phyloP scores from a whole-genome alignment of 2,888 invertebrate genomes.

The Rotaria macrura region DNA sequence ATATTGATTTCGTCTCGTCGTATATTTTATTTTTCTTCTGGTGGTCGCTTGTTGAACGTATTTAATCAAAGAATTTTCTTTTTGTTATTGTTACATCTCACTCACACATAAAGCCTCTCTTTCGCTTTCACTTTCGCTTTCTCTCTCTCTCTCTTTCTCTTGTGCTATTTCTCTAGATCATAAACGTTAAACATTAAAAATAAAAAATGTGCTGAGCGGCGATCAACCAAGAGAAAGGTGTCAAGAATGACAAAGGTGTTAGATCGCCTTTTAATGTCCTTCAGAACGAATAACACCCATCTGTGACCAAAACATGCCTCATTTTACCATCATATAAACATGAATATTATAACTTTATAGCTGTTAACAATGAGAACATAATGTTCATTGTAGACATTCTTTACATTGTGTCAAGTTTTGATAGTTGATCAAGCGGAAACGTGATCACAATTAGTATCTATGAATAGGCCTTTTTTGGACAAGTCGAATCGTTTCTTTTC shows the following conservation, averaged over 20 bases:
- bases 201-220: neutral
- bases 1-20: neutral
- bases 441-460: neutral
- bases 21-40: neutral
- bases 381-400: neutral
- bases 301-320: neutral
- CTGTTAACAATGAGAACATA: neutral
- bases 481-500: neutral
- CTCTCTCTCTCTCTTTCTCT: neutral
- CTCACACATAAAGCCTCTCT: neutral
- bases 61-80: neutral
- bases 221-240: conserved; percentile 1
- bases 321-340: neutral
- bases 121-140: neutral
- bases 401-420: neutral
- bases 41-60: neutral
- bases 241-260: neutral
- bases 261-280: conserved; percentile 8
- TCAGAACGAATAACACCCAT: conserved; percentile 12
- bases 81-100: neutral
- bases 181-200: neutral
- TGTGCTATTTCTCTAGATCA: neutral
- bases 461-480: neutral
- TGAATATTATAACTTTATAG: neutral
- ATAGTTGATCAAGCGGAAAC: neutral